Evolutionary conservation across 2,888 invertebrate genomes (phyloP), one percentile per base, ranked within the genome.

Genomic region (Elmis aenea): DNA sequence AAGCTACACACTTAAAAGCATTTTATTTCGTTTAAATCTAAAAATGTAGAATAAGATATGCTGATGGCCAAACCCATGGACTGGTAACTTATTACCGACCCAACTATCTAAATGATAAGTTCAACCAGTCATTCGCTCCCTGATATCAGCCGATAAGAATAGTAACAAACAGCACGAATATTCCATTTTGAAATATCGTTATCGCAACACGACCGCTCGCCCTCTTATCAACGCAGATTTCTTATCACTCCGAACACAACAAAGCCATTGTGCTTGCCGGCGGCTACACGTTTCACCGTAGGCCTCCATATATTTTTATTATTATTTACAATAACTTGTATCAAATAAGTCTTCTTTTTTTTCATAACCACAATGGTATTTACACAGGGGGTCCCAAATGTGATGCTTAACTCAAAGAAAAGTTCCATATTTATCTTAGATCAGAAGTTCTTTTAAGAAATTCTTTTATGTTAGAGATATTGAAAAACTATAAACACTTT

Each of bases 151-250:
- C 52, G 63, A 62, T 62, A 61, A 60, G 57, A 47, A 52, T 53
- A 54, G 53, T 57, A 54, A 61, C 61, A 62, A 64, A 65, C 61
- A 64, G 64, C 66, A 67, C 65, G 65, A 67, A 66, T 64, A 64
- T 66, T 67, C 67, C 66, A 67, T 67, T 67, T 67, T 64, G 64
- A 62, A 66, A 60, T 55, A n/a, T n/a, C 57, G 59, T 62, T 44
- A 66, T 66, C 66, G 61, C 58, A 48, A 59, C 59, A 60, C 57
- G 60, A 58, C 59, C 59, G 57, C 55, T 58, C 59, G 55, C 59
- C 55, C 54, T 54, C 60, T 59, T 57, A 59, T 59, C 55, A 55
- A 48, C 55, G 58, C 57, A 62, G 61, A 61, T 61, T 59, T 50
- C 56, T 58, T 64, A 62, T 62, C 62, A 50, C 33, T 33, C 42